Conservation (phyloP, 2,888 invertebrate genomes). For the Vesta saturnalis region DNA sequence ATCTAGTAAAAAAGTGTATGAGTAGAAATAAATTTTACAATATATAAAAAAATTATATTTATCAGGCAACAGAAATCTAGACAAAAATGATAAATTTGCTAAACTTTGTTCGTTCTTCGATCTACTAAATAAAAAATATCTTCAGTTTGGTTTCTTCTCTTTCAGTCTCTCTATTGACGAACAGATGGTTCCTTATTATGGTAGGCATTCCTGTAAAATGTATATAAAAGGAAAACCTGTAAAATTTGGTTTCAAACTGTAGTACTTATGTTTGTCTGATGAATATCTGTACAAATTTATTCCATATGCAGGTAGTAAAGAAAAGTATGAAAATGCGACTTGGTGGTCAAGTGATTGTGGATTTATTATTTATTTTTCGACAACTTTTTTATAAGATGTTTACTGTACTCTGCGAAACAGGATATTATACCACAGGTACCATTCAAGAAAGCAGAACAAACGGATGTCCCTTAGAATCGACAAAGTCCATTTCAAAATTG, state of each 20-base stretch:
- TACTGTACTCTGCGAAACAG: not conserved
- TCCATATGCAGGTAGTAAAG: not conserved
- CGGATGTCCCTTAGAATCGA: too few relatives aligned
- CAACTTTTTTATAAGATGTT: not conserved
- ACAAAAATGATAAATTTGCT: not conserved
- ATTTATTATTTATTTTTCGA: not conserved
- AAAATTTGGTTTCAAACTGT: conserved; percentile 4
- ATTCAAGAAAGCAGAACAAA: not conserved
- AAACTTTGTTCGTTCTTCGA: not conserved
- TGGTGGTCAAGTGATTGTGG: not conserved
- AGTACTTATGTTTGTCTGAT: conserved; percentile 41
- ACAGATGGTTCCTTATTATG: too few relatives aligned
- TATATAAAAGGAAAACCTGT: too few relatives aligned
- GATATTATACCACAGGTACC: not conserved
- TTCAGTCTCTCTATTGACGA: not conserved
- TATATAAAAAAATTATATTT: conserved; percentile 41
- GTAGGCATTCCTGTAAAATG: too few relatives aligned
- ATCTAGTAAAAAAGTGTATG: conserved; percentile 37
- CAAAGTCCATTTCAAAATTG: too few relatives aligned
- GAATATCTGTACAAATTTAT: not conserved
- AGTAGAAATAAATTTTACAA: conserved; percentile 25
- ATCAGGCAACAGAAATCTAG: conserved; percentile 34
- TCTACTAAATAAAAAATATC: conserved; percentile 19
- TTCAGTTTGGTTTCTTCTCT: not conserved
- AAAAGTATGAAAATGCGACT: not conserved